A percentile compares a stretch with the other conserved stretches of the same genome.
These are phyloP conservation scores for Lutjanus argentimaculatus DNA, from an alignment of 2,797 vertebrate species.

Conservation along the genomic window DNA sequence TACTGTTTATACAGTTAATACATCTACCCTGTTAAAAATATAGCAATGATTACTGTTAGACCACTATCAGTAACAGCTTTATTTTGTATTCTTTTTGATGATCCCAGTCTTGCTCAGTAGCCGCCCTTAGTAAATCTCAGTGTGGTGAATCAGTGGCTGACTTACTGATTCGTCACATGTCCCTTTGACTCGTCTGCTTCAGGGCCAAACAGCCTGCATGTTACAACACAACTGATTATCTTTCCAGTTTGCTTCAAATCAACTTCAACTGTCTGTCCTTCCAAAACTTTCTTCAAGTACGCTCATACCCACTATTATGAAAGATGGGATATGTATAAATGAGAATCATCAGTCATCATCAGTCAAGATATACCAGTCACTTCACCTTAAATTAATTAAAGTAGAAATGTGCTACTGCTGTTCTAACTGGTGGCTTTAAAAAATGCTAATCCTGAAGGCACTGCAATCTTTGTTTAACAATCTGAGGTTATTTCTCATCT, in stretches of 20 bases:
- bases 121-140: conserved; percentile 10
- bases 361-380: not conserved
- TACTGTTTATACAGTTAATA: not conserved
- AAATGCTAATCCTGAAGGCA: not conserved
- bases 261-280: not conserved
- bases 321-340: not conserved
- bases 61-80: not conserved
- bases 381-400: not conserved
- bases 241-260: conserved; percentile 13
- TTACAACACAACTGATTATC: conserved; percentile 27
- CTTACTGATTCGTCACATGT: conserved; percentile 31
- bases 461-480: not conserved
- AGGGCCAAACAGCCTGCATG: conserved; percentile 14
- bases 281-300: not conserved
- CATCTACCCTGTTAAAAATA: not conserved
- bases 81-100: conserved; percentile 2
- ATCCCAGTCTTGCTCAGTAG: conserved; percentile 13
- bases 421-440: not conserved
- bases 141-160: conserved; percentile 40
- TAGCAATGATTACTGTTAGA: not conserved
- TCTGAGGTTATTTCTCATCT: not conserved
- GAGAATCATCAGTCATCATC: not conserved
- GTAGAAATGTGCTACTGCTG: not conserved
- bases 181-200: conserved; percentile 33
- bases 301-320: not conserved